Evolutionary conservation across 2,888 invertebrate genomes (phyloP).

Genomic region (Tyria jacobaeae): DNA sequence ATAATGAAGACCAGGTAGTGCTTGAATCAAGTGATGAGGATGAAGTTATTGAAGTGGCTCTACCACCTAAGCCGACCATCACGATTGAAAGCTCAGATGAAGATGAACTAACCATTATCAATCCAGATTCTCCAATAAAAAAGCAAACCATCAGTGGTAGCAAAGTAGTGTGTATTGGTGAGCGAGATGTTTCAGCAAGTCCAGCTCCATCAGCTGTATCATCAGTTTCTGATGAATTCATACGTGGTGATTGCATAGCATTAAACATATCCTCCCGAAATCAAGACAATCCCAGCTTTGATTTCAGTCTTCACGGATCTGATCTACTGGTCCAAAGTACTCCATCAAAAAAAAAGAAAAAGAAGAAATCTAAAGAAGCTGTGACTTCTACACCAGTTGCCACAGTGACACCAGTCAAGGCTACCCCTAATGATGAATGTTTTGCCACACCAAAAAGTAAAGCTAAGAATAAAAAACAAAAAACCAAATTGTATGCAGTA

Average conservation of each 20-base stretch:
- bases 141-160: slow-evolving; percentile 45
- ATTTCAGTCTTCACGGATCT: slow-evolving; percentile 81
- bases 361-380: slow-evolving; percentile 73
- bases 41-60: slow-evolving; percentile 80
- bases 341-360: slow-evolving; percentile 76
- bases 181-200: slow-evolving; percentile 72
- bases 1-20: slow-evolving; percentile 57
- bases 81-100: slow-evolving; percentile 84
- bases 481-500: slow-evolving; percentile 71
- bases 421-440: slow-evolving; percentile 60
- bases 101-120: slow-evolving; percentile 66
- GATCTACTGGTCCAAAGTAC: slow-evolving; percentile 72
- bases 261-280: slow-evolving; percentile 79
- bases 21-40: slow-evolving; percentile 81
- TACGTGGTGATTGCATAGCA: slow-evolving; percentile 81
- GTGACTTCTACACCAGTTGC: slow-evolving; percentile 66
- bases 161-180: slow-evolving; percentile 43
- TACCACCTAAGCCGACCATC: slow-evolving; percentile 80
- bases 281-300: slow-evolving; percentile 74
- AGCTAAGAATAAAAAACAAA: slow-evolving; percentile 77
- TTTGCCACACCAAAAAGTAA: slow-evolving; percentile 84
- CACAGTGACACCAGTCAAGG: slow-evolving; percentile 42
- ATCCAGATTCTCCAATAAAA: slow-evolving; percentile 48
- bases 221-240: slow-evolving; percentile 83
- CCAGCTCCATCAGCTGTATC: slow-evolving; percentile 82